Evolutionary conservation across 2,888 invertebrate genomes (phyloP), one percentile per base, ranked within the genome.

Genomic region (Micoletzkya japonica): DNA sequence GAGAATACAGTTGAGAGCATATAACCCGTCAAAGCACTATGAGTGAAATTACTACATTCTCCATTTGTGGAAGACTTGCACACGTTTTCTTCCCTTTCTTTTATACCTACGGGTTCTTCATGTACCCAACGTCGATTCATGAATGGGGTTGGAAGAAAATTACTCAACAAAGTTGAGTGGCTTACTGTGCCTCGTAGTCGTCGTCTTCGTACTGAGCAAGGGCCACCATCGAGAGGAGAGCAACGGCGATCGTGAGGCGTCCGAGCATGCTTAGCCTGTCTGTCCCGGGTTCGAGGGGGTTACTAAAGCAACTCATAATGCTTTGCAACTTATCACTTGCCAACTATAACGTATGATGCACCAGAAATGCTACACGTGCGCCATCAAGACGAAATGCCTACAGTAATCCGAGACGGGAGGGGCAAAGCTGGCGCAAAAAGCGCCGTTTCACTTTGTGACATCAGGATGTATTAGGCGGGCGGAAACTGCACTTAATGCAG

Each of bases 201-300:
- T 61, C 61, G 26, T 44, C 49, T 24, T 50, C 36, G 37, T 28
- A 66, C 28, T 66, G 64, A 37, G 54, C 20, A 14, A 32, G n/a
- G 64, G 54, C 64, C 10, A 37, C 14, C 20, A 32, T 20, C 7
- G n/a, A 36, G 64, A 64, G 7, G 37, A 66, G 37, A 66, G 54
- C 34, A 24, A 49, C 17, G 30, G 50, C 17, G 63, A 24, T 2
- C 26, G 34, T 17, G 28, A 28, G 50, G 28, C 63, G 49, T n/a
- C n/a, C n/a, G n/a, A n/a, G n/a, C n/a, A n/a, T n/a, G n/a, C n/a
- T n/a, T n/a, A n/a, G n/a, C n/a, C n/a, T n/a, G n/a, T n/a, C n/a
- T n/a, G n/a, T n/a, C n/a, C n/a, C n/a, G n/a, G n/a, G n/a, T n/a
- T n/a, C n/a, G n/a, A n/a, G n/a, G n/a, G n/a, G n/a, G n/a, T n/a